phyloP scores from a whole-genome alignment of 1,140 invertebrate genomes.

The Dendroctonus ponderosae region DNA sequence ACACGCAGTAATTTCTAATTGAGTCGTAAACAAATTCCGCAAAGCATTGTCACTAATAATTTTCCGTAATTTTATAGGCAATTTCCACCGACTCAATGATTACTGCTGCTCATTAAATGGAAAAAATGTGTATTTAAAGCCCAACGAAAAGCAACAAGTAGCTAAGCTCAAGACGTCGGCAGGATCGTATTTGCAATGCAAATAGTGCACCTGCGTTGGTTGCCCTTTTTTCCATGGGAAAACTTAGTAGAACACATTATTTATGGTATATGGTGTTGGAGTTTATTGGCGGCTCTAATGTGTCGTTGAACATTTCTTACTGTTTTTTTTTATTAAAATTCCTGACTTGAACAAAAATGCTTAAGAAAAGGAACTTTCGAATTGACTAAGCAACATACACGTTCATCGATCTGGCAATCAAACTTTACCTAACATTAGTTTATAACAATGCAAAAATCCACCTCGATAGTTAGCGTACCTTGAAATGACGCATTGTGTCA shows the following conservation, averaged over 20 bases:
- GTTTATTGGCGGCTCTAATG: conserved; percentile 42
- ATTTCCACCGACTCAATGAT: conserved; percentile 1
- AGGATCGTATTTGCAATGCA: conserved; percentile 41
- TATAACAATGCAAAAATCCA: conserved; percentile 33
- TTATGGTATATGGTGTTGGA: conserved; percentile 36
- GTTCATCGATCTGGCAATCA: conserved; percentile 26
- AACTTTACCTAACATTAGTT: conserved; percentile 29
- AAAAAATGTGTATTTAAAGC: conserved; percentile 7
- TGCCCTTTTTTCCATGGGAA: conserved; percentile 42
- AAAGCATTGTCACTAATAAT: not conserved
- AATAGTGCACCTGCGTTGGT: conserved; percentile 45
- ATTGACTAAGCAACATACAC: conserved; percentile 19
- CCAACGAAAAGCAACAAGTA: conserved; percentile 15
- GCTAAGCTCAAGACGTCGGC: conserved; percentile 7
- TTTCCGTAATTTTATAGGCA: not conserved
- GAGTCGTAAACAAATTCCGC: not conserved
- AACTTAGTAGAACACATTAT: conserved; percentile 42
- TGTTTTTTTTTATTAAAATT: conserved; percentile 1
- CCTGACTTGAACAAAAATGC: not conserved
- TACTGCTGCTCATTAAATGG: conserved; percentile 3
- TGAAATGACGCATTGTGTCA: conserved; percentile 35
- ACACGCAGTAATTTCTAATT: not conserved
- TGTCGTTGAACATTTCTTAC: conserved; percentile 6
- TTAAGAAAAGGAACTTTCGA: conserved; percentile 10
- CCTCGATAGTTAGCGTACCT: conserved; percentile 30